A percentile compares a stretch with the other conserved stretches of the same genome.
phyloP scores from a whole-genome alignment of 2,888 invertebrate genomes.

The Leptogaster cylindrica region DNA sequence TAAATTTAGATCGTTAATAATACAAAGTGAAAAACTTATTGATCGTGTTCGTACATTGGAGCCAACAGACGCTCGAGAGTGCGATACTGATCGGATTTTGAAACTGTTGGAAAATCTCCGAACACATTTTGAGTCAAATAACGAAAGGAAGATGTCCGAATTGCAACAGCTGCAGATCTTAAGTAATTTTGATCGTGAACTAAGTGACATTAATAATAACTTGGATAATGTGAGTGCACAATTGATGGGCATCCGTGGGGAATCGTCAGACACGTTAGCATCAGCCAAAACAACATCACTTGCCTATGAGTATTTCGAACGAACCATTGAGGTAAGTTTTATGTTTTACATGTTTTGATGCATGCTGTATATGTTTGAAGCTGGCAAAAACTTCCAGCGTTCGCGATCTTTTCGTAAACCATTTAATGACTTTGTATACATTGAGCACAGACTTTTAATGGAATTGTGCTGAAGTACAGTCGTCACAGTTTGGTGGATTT shows the following conservation, averaged over 20 bases:
- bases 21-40: slow-evolving; percentile 73
- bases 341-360: not conserved
- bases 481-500: slow-evolving; percentile 28
- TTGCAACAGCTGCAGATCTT: slow-evolving; percentile 74
- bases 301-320: slow-evolving; percentile 78
- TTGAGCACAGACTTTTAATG: too few relatives aligned
- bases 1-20: slow-evolving; percentile 69
- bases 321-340: slow-evolving; percentile 76
- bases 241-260: slow-evolving; percentile 68
- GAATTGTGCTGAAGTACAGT: too few relatives aligned
- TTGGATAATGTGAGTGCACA: slow-evolving; percentile 72
- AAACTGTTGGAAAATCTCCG: slow-evolving; percentile 68
- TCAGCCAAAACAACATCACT: slow-evolving; percentile 73
- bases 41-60: slow-evolving; percentile 74
- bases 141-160: slow-evolving; percentile 65
- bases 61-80: slow-evolving; percentile 69
- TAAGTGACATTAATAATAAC: slow-evolving; percentile 73
- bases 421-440: too few relatives aligned
- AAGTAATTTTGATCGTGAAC: slow-evolving; percentile 72
- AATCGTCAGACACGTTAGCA: slow-evolving; percentile 75
- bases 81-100: slow-evolving; percentile 73
- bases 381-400: too few relatives aligned
- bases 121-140: slow-evolving; percentile 70
- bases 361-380: too few relatives aligned
- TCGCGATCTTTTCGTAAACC: too few relatives aligned